phyloP scores from a whole-genome alignment of 2,797 vertebrate genomes.

The Tragelaphus eurycerus region DNA sequence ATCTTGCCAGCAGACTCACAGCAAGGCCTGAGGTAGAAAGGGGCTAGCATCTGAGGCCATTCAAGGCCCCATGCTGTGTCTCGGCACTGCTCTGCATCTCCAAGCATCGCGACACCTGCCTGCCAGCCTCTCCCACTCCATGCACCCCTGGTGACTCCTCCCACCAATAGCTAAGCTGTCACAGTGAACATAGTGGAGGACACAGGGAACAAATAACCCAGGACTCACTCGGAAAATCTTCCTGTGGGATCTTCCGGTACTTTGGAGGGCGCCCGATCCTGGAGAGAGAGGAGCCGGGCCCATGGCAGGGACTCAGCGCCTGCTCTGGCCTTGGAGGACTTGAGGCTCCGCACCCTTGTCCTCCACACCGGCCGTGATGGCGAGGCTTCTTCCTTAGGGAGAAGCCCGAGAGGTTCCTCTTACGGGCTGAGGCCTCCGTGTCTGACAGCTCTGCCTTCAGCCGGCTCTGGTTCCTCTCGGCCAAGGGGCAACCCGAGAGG shows the following conservation, averaged over 20 bases:
- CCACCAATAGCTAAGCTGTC: not conserved
- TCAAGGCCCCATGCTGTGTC: not conserved
- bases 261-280: conserved; percentile 98
- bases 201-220: not conserved
- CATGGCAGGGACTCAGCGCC: not conserved
- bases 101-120: not conserved
- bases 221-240: conserved; percentile 94
- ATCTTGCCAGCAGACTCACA: not conserved
- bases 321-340: not conserved
- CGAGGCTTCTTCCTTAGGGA: conserved; percentile 95
- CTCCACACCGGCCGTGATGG: conserved; percentile 93
- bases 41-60: not conserved
- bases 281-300: conserved; percentile 74
- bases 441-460: conserved; percentile 93
- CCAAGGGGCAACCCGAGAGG: conserved; percentile 96
- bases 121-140: not conserved
- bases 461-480: conserved; percentile 96
- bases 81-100: not conserved
- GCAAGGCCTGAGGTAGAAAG: not conserved
- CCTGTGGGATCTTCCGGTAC: conserved; percentile 94
- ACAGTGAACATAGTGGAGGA: not conserved
- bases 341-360: conserved; percentile 3
- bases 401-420: conserved; percentile 91
- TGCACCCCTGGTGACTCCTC: not conserved
- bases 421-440: conserved; percentile 88